phyloP scores from a whole-genome alignment of 2,113 vertebrate species.

The Paramisgurnus dabryanus region DNA sequence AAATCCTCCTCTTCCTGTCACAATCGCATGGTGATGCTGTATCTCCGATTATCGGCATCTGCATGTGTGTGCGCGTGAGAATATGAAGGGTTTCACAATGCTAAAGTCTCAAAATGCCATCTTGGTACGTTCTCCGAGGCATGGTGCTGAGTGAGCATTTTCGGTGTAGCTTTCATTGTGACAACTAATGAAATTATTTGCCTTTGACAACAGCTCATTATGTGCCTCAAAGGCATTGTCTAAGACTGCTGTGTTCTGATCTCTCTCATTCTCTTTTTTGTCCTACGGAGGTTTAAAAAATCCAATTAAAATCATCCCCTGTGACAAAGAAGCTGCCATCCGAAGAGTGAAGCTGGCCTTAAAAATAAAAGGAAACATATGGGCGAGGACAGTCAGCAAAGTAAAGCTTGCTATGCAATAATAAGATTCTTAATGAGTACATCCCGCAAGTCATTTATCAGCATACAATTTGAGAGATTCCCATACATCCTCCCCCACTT shows the following conservation, averaged over 20 bases:
- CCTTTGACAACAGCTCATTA: constrained; percentile 50
- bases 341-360: constrained; percentile 33
- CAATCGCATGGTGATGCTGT: not conserved
- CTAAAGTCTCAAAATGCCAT: constrained; percentile 38
- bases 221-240: constrained; percentile 43
- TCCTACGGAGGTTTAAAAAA: not conserved
- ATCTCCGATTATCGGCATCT: not conserved
- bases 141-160: constrained; percentile 39
- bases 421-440: constrained; percentile 34
- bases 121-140: constrained; percentile 22
- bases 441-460: constrained; percentile 32
- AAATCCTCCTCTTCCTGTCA: constrained; percentile 1
- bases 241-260: constrained; percentile 39
- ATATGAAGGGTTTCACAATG: not conserved
- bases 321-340: constrained; percentile 36
- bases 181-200: constrained; percentile 47
- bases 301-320: constrained; percentile 47
- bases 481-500: constrained; percentile 15
- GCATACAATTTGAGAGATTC: constrained; percentile 18
- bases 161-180: constrained; percentile 42
- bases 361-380: constrained; percentile 37
- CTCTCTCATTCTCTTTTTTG: constrained; percentile 23
- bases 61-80: not conserved
- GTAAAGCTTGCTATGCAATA: constrained; percentile 41
- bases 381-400: constrained; percentile 28